A percentile compares a stretch with the other conserved stretches of the same genome.
Conservation (phyloP, 2,888 invertebrate species). For the Andrena camellia region DNA sequence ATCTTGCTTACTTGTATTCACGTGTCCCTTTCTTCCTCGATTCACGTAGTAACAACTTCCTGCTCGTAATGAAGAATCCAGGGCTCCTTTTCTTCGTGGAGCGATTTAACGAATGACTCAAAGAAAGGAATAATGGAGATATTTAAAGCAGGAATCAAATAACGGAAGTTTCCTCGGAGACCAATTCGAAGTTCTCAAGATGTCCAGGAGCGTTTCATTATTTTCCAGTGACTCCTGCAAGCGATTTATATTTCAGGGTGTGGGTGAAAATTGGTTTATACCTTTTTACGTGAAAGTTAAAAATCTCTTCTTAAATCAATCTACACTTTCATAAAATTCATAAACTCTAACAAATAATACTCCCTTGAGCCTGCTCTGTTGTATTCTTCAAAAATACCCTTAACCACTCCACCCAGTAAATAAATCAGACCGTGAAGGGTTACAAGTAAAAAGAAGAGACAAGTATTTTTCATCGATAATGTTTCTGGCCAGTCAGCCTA, state of each 20-base stretch:
- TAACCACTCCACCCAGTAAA: too few relatives aligned
- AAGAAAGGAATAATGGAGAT: neutral
- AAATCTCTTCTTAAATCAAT: too few relatives aligned
- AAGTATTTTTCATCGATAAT: neutral
- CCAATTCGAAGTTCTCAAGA: slow-evolving; percentile 4
- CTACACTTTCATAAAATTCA: too few relatives aligned
- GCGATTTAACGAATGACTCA: neutral
- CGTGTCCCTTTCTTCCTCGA: too few relatives aligned
- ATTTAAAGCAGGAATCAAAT: slow-evolving; percentile 10
- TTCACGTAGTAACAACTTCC: neutral
- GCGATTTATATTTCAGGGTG: neutral
- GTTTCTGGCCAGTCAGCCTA: neutral
- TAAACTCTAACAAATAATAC: too few relatives aligned
- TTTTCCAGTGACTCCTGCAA: neutral
- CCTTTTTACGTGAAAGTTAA: too few relatives aligned
- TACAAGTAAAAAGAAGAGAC: too few relatives aligned
- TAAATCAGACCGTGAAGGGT: too few relatives aligned
- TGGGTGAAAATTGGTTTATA: neutral
- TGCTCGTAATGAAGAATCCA: neutral
- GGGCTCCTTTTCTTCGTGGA: neutral
- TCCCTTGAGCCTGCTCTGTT: too few relatives aligned
- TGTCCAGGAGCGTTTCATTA: neutral
- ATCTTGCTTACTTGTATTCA: neutral
- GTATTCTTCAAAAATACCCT: too few relatives aligned
- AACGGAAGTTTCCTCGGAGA: neutral